Evolutionary conservation across 2,888 invertebrate species (phyloP).

Genomic region (Acholoe squamosa): DNA sequence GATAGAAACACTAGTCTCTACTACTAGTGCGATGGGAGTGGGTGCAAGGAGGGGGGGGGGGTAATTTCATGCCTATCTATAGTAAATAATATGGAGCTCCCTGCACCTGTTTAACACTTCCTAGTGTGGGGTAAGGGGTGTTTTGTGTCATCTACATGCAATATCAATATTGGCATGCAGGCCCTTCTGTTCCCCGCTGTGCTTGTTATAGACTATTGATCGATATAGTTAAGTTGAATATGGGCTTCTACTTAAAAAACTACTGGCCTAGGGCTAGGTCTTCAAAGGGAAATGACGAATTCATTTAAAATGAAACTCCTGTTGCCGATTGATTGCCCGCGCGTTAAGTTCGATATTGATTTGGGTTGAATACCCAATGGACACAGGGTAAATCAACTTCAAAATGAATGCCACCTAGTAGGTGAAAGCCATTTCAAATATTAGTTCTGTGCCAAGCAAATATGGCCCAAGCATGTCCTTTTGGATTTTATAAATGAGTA

Average conservation of each 20-base stretch:
- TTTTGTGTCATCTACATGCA: conserved; percentile 6
- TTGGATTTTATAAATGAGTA: too few species aligned
- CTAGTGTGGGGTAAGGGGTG: background rate
- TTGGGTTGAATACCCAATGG: conserved; percentile 17
- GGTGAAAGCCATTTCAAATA: background rate
- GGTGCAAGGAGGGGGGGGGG: background rate
- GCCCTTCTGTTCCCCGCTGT: background rate
- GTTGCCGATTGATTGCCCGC: background rate
- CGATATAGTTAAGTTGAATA: background rate
- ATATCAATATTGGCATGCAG: conserved; percentile 14
- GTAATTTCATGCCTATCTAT: background rate
- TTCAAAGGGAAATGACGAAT: conserved; percentile 19
- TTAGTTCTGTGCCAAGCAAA: conserved; percentile 13
- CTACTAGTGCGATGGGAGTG: background rate
- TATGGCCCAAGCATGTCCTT: background rate
- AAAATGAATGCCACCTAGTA: background rate
- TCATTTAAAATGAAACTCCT: background rate
- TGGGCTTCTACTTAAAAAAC: background rate
- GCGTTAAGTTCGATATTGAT: background rate
- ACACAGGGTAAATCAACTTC: background rate
- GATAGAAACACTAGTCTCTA: background rate
- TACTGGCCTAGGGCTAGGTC: background rate
- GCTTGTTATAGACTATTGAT: background rate
- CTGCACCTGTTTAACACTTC: background rate
- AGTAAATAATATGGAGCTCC: background rate